A percentile compares a stretch with the other conserved stretches of the same genome.
phyloP scores from a whole-genome alignment of 1,140 invertebrate species.

The Orchesella cincta region DNA sequence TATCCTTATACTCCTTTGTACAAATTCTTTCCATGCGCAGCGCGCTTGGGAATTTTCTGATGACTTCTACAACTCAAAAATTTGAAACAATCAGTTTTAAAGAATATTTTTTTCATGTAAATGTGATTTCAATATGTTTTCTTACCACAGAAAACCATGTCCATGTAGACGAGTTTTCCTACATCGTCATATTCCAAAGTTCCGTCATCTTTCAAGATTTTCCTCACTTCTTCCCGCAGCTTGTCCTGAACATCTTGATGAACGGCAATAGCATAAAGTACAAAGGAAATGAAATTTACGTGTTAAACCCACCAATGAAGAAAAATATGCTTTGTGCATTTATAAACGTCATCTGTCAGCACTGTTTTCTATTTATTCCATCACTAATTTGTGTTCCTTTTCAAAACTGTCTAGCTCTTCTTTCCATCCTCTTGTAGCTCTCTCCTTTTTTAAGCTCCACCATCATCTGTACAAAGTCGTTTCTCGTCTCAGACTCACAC shows the following conservation, averaged over 20 bases:
- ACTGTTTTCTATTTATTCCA: not conserved
- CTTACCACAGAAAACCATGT: too few species aligned
- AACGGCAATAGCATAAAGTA: not conserved
- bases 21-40: not conserved
- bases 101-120: too few species aligned
- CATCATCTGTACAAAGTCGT: slow-evolving; percentile 8
- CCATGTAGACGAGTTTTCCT: too few species aligned
- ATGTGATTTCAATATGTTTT: too few species aligned
- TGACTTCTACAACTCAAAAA: not conserved
- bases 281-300: not conserved
- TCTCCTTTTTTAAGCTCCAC: slow-evolving; percentile 16
- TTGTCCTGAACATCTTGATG: slow-evolving; percentile 7
- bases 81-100: too few species aligned
- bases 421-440: not conserved
- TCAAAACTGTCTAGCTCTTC: not conserved
- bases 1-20: slow-evolving; percentile 55
- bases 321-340: not conserved
- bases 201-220: not conserved
- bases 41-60: not conserved
- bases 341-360: not conserved
- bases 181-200: not conserved
- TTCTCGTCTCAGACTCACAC: too few species aligned
- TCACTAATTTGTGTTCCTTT: not conserved
- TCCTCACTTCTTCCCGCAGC: not conserved
- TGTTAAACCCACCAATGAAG: not conserved